Conservation (phyloP, 2,888 invertebrate species). For the Folsomia manolachei region DNA sequence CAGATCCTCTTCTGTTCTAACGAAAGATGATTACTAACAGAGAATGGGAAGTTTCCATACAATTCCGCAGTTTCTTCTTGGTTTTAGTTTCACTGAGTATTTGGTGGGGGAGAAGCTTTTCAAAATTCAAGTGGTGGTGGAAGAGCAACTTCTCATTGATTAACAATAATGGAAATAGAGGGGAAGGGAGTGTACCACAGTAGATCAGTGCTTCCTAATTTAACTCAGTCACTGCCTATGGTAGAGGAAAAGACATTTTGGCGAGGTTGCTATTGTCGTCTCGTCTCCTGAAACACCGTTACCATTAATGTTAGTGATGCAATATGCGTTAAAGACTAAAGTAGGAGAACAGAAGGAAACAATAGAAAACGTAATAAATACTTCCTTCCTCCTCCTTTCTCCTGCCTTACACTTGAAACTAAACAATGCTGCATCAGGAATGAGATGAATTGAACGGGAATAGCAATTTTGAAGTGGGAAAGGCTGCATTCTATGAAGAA, state of each 20-base stretch:
- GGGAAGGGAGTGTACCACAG: constrained; percentile 22
- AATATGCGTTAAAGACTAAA: not conserved
- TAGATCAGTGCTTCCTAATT: constrained; percentile 18
- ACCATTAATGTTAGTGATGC: not conserved
- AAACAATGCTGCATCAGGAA: not conserved
- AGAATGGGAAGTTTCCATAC: not conserved
- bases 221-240: too few species aligned
- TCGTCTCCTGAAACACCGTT: not conserved
- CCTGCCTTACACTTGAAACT: not conserved
- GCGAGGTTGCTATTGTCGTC: not conserved
- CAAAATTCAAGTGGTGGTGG: constrained; percentile 22
- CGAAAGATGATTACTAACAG: not conserved
- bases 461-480: too few species aligned
- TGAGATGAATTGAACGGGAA: too few species aligned
- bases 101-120: constrained; percentile 9
- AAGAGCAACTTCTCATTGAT: constrained; percentile 25
- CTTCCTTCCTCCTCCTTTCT: constrained; percentile 30
- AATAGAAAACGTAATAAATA: constrained; percentile 24
- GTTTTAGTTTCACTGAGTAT: not conserved
- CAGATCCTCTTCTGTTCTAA: not conserved
- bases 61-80: not conserved
- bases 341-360: not conserved
- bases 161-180: constrained; percentile 36
- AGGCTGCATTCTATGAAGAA: too few species aligned
- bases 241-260: not conserved